A percentile compares a stretch with the other conserved stretches of the same genome.
Conservation (phyloP, 2,888 invertebrate genomes). For the Chrysolina oricalcia region DNA sequence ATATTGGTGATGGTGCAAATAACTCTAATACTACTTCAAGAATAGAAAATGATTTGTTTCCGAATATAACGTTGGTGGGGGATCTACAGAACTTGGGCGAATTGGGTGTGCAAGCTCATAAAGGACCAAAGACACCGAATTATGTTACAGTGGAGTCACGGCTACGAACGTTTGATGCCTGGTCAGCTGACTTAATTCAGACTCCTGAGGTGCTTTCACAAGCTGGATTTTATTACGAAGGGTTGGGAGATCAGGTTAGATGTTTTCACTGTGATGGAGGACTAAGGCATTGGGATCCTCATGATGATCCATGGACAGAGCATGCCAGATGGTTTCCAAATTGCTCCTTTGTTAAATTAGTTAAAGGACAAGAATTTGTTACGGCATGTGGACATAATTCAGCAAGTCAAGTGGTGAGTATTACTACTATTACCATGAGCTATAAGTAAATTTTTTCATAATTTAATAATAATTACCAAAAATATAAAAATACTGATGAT, state of each 20-base stretch:
- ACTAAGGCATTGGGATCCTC: slow-evolving; percentile 90
- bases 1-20: slow-evolving; percentile 40
- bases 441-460: no score
- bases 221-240: slow-evolving; percentile 92
- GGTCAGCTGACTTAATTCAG: slow-evolving; percentile 86
- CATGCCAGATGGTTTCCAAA: slow-evolving; percentile 95
- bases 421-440: no score
- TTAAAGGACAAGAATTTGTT: slow-evolving; percentile 88
- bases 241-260: slow-evolving; percentile 83
- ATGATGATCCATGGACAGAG: slow-evolving; percentile 94
- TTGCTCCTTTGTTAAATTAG: slow-evolving; percentile 87
- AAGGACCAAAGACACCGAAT: slow-evolving; percentile 78
- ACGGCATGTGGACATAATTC: slow-evolving; percentile 69
- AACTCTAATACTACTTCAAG: slow-evolving; percentile 58
- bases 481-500: no score
- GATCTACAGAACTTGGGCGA: slow-evolving; percentile 73
- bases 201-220: slow-evolving; percentile 84
- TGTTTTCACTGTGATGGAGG: slow-evolving; percentile 98
- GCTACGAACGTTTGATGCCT: slow-evolving; percentile 80
- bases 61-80: slow-evolving; percentile 63
- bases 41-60: slow-evolving; percentile 59
- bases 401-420: slow-evolving; percentile 48
- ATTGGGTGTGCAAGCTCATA: slow-evolving; percentile 77
- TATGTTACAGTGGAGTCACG: slow-evolving; percentile 82
- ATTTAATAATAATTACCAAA: no score